A percentile compares a stretch with the other conserved stretches of the same genome.
Conservation (phyloP, 2,113 vertebrate genomes). For the Antennarius striatus region DNA sequence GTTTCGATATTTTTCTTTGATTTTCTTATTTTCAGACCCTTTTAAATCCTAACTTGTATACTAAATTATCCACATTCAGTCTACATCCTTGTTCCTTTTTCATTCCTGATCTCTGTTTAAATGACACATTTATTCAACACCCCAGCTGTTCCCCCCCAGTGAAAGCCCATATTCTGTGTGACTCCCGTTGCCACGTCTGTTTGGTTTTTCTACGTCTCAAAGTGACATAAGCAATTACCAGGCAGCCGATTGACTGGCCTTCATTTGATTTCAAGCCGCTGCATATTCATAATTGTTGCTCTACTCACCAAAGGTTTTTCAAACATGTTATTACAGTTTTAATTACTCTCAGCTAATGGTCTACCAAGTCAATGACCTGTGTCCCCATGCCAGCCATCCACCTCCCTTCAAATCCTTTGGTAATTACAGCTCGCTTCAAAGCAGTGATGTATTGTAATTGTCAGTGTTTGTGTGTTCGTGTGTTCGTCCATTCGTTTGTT, state of each 20-base stretch:
- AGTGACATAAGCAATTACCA: slow-evolving; percentile 56
- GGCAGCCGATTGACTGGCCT: slow-evolving; percentile 14
- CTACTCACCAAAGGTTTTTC: slow-evolving; percentile 44
- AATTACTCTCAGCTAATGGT: slow-evolving; percentile 58
- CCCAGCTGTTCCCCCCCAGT: slow-evolving; percentile 15
- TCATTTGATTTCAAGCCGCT: slow-evolving; percentile 38
- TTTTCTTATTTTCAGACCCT: too few species aligned
- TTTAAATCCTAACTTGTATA: slow-evolving; percentile 7
- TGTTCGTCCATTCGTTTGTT: too few species aligned
- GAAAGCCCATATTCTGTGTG: slow-evolving; percentile 22
- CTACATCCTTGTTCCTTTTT: slow-evolving; percentile 28
- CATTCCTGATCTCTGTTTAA: slow-evolving; percentile 1
- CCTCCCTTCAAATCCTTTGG: slow-evolving; percentile 10
- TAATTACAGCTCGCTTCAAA: slow-evolving; percentile 3
- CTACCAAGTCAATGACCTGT: slow-evolving; percentile 25
- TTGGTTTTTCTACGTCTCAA: slow-evolving; percentile 24
- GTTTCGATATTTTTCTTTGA: too few species aligned
- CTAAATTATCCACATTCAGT: slow-evolving; percentile 20
- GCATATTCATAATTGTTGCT: slow-evolving; percentile 50
- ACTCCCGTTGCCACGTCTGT: slow-evolving; percentile 12
- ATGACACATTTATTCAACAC: slow-evolving; percentile 24
- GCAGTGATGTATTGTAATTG: too few species aligned
- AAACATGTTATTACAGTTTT: slow-evolving; percentile 55
- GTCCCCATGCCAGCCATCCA: not conserved
- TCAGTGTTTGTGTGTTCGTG: too few species aligned